These are phyloP conservation scores for Synanthedon formicaeformis DNA, from an alignment of 2,888 invertebrate genomes.

Conservation along the genomic window DNA sequence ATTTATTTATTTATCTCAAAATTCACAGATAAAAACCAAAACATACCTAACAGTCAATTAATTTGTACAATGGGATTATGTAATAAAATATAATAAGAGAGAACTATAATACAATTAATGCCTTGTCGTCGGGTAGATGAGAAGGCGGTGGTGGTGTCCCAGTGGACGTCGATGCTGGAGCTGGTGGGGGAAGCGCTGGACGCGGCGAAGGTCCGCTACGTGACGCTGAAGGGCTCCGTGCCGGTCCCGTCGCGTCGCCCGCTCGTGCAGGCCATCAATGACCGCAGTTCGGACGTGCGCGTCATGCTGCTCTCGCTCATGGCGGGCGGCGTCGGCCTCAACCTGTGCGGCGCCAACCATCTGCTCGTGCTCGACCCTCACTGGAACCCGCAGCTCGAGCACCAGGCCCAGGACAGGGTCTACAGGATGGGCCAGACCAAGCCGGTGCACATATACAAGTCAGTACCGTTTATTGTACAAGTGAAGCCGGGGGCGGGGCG, in stretches of 20 bases:
- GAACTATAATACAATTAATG: neutral
- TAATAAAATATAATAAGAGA: no score
- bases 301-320: conserved; percentile 87
- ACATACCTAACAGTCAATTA: no score
- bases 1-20: no score
- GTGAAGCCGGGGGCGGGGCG: neutral
- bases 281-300: conserved; percentile 27
- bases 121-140: conserved; percentile 45
- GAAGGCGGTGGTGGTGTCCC: conserved; percentile 89
- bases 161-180: conserved; percentile 87
- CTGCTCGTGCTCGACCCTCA: conserved; percentile 91
- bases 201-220: neutral
- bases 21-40: no score
- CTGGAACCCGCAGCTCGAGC: conserved; percentile 97
- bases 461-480: conserved; percentile 2
- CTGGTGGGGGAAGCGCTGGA: neutral
- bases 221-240: conserved; percentile 77
- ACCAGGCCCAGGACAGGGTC: conserved; percentile 94
- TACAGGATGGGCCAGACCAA: conserved; percentile 91
- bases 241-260: conserved; percentile 74
- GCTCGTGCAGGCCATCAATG: conserved; percentile 72
- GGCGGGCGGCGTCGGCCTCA: conserved; percentile 95
- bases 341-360: conserved; percentile 93
- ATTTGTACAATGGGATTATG: no score
- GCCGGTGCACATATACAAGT: conserved; percentile 86